A percentile compares a stretch with the other conserved stretches of the same genome.
Evolutionary conservation across 2,888 invertebrate species (phyloP).

Genomic region (Chirona hameri): DNA sequence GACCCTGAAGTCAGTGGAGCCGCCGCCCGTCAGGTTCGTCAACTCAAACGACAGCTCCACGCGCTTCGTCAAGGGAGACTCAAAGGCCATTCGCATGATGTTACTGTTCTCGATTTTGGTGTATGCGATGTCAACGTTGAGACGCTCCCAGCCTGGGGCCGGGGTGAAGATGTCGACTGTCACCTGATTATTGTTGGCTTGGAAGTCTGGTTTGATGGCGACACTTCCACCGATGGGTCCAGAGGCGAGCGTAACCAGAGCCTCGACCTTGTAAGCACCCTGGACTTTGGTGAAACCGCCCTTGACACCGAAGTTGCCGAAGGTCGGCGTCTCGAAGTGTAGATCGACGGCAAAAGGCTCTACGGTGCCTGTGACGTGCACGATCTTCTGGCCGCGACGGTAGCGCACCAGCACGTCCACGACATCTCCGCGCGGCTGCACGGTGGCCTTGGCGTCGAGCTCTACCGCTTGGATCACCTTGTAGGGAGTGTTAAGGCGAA

Average conservation of each 20-base stretch:
- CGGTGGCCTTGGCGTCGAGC: slow-evolving; percentile 11
- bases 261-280: background rate
- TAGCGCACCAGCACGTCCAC: slow-evolving; percentile 1
- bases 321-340: background rate
- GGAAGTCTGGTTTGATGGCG: background rate
- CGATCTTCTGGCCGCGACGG: background rate
- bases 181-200: background rate
- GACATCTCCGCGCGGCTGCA: background rate
- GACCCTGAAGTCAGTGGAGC: background rate
- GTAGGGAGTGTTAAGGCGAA: background rate
- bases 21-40: background rate
- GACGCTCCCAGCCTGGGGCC: background rate
- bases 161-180: background rate
- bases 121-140: background rate
- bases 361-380: background rate
- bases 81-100: background rate
- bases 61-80: background rate
- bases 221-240: background rate
- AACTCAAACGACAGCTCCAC: background rate
- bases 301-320: background rate
- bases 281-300: background rate
- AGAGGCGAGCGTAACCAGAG: background rate
- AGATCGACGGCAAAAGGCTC: background rate
- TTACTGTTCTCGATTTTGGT: background rate
- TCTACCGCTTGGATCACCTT: background rate